Base-by-base conservation (phyloP, 2,888 invertebrate species). In the Leptodirus hochenwartii region DNA sequence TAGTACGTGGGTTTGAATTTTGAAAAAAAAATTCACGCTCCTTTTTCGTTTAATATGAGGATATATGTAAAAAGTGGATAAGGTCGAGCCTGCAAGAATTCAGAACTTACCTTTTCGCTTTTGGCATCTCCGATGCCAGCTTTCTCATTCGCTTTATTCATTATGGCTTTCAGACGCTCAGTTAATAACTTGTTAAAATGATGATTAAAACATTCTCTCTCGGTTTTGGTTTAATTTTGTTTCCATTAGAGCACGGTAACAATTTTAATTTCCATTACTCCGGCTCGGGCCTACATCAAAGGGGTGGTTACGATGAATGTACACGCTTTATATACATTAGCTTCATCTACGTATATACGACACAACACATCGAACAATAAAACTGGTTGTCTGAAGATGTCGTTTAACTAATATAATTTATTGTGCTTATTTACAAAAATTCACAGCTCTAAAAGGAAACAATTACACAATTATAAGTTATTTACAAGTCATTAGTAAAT, bases 381-480 rank as follows among this genome's bases (percentile, higher is more conserved):
- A n/a, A n/a, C n/a, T n/a, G n/a, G n/a, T n/a, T n/a, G n/a, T n/a
- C n/a, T n/a, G n/a, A n/a, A n/a, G n/a, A n/a, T n/a, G n/a, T n/a
- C n/a, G n/a, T n/a, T n/a, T n/a, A 6, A 20, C 37, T 42, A 41
- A 42, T 44, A 44, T 42, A 44, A 44, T 51, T 50, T 49, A 51
- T 50, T 48, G 43, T 48, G 47, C 44, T 46, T 53, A 54, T 53
- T 51, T 53, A 53, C 52, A 54, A 53, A 52, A 53, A 50, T 49
- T 52, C 50, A 51, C 51, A 51, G 51, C 51, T 50, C 49, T 49
- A 49, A 49, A 49, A 43, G 41, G 47, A 49, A 51, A 42, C 41
- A 41, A 40, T 39, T 38, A 40, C 34, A 34, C 35, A 41, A 40
- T 39, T 43, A 41, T 31, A 37, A 37, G 36, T 37, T 26, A 28